Conservation (phyloP, 2,113 vertebrate species). For the Platichthys stellatus region DNA sequence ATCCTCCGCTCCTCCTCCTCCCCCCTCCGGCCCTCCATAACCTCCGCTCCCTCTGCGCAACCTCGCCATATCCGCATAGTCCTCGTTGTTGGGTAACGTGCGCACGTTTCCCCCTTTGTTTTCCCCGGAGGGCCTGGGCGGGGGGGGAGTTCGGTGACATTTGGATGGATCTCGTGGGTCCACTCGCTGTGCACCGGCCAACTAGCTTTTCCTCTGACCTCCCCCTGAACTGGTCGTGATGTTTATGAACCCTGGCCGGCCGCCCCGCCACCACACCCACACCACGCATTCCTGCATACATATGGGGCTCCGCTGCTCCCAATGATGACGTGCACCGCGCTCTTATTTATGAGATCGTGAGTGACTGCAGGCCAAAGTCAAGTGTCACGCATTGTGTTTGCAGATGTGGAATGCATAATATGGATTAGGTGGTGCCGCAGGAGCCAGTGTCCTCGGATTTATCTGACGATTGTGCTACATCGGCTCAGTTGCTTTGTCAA, state of each 20-base stretch:
- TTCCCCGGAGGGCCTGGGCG: constrained; percentile 50
- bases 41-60: constrained; percentile 49
- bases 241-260: constrained; percentile 64
- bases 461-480: constrained; percentile 2
- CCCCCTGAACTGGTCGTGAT: constrained; percentile 68
- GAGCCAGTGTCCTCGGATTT: constrained; percentile 24
- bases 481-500: not conserved
- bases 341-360: constrained; percentile 65
- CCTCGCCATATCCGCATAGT: constrained; percentile 52
- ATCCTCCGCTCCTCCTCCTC: constrained; percentile 68
- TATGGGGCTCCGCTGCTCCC: constrained; percentile 50
- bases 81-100: constrained; percentile 45
- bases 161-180: constrained; percentile 59
- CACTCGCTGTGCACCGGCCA: constrained; percentile 47
- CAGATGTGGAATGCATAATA: constrained; percentile 49
- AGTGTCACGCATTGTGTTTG: constrained; percentile 52
- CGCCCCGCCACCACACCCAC: constrained; percentile 68
- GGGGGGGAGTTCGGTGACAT: constrained; percentile 53
- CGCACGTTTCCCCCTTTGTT: constrained; percentile 51
- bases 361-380: constrained; percentile 27
- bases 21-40: constrained; percentile 2
- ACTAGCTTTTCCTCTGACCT: constrained; percentile 73
- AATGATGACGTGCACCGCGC: constrained; percentile 58
- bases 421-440: constrained; percentile 27
- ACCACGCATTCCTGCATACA: constrained; percentile 72